Conservation (phyloP, 1,140 invertebrate genomes). For the Drosophila dunni region DNA sequence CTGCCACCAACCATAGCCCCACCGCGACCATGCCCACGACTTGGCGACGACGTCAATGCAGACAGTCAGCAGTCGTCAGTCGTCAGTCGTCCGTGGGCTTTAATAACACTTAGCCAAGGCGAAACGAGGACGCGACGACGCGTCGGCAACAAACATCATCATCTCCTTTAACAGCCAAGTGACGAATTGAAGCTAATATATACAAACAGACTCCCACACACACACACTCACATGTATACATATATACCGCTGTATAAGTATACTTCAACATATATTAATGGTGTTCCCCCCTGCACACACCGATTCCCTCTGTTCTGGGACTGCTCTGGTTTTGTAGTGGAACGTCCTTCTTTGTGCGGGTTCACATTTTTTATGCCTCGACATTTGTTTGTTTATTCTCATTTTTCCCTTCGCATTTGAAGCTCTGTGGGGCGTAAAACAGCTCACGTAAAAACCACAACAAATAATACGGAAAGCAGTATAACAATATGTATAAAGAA, state of each 20-base stretch:
- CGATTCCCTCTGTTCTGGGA: constrained; percentile 1
- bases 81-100: constrained; percentile 57
- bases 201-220: constrained; percentile 21
- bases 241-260: constrained; percentile 18
- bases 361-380: constrained; percentile 62
- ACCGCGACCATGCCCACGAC: constrained; percentile 1
- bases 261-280: constrained; percentile 50
- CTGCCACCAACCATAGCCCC: constrained; percentile 7
- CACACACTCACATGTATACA: constrained; percentile 7
- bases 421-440: constrained; percentile 64
- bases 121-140: constrained; percentile 37
- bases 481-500: constrained; percentile 16
- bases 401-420: constrained; percentile 1
- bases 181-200: constrained; percentile 73
- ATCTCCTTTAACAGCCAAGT: constrained; percentile 47
- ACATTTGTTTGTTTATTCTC: constrained; percentile 52
- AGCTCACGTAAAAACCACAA: constrained; percentile 44
- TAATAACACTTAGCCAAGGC: constrained; percentile 63
- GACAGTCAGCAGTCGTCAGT: constrained; percentile 43
- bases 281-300: constrained; percentile 14
- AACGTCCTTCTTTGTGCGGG: constrained; percentile 38
- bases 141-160: constrained; percentile 38
- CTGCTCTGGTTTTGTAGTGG: constrained; percentile 4
- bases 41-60: constrained; percentile 32
- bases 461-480: constrained; percentile 20